Conservation (phyloP, 2,113 vertebrate species). For the Ameiurus melas region DNA sequence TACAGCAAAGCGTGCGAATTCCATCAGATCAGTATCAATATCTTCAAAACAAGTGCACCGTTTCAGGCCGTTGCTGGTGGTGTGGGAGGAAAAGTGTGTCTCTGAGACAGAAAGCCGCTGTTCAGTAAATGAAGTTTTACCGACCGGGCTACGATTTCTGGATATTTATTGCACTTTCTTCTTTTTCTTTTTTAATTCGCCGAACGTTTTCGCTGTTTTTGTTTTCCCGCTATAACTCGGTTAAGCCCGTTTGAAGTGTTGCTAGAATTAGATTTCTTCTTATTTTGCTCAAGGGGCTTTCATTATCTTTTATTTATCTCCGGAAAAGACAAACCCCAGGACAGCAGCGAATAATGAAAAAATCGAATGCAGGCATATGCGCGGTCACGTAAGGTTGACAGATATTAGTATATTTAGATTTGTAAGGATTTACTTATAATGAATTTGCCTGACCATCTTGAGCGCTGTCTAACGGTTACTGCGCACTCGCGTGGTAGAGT, state of each 20-base stretch:
- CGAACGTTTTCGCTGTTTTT: conserved; percentile 29
- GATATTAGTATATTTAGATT: conserved; percentile 57
- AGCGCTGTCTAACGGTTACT: not conserved
- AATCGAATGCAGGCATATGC: conserved; percentile 52
- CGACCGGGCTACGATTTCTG: conserved; percentile 29
- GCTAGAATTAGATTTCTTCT: conserved; percentile 59
- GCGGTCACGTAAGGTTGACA: conserved; percentile 59
- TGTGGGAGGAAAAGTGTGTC: conserved; percentile 21
- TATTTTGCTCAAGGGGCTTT: conserved; percentile 61
- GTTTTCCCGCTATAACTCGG: conserved; percentile 39
- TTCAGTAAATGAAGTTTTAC: conserved; percentile 50
- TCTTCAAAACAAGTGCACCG: not conserved
- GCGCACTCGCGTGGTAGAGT: not conserved
- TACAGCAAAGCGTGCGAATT: conserved; percentile 5
- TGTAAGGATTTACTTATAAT: conserved; percentile 57
- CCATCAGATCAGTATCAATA: conserved; percentile 22
- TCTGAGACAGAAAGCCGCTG: conserved; percentile 34
- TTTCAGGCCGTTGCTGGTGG: conserved; percentile 24
- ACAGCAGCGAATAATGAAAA: conserved; percentile 46
- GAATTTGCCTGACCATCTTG: conserved; percentile 3
- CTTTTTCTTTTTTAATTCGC: conserved; percentile 43
- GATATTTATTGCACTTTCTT: conserved; percentile 49
- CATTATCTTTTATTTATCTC: conserved; percentile 68
- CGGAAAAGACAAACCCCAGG: conserved; percentile 43
- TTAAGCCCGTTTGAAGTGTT: conserved; percentile 58